Conservation (phyloP, 2,113 vertebrate genomes). For the Rissa tridactyla region DNA sequence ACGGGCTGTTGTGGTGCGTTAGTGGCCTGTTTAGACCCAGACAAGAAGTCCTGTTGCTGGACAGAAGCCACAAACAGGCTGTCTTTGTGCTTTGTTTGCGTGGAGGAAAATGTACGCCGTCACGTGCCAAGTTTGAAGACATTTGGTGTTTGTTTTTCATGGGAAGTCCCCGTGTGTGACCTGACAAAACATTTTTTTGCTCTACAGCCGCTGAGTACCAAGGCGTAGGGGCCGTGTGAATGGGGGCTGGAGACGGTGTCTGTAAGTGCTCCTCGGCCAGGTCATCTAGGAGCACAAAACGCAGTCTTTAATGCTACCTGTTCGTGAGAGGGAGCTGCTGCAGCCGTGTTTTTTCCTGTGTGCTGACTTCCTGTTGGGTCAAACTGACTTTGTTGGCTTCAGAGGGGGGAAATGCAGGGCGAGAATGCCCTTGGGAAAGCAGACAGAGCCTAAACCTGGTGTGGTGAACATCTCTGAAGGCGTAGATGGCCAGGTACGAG, state of each 20-base stretch:
- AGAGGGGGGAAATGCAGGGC: neutral
- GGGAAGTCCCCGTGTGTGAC: neutral
- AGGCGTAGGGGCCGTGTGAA: fast-evolving
- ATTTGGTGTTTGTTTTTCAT: neutral
- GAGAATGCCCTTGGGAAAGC: neutral
- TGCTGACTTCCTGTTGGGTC: neutral
- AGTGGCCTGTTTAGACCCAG: neutral
- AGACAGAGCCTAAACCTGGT: fast-evolving
- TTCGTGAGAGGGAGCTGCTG: neutral
- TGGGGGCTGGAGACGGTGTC: fast-evolving
- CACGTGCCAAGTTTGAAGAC: neutral
- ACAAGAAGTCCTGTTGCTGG: neutral
- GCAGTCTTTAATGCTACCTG: fast-evolving
- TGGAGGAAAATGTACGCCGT: neutral
- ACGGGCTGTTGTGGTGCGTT: neutral
- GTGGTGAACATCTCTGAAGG: neutral
- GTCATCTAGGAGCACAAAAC: neutral
- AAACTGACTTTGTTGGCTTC: too few species aligned
- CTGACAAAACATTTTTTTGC: neutral
- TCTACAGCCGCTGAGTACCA: fast-evolving
- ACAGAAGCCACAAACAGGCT: neutral
- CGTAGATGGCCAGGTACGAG: fast-evolving
- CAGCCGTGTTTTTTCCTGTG: fast-evolving
- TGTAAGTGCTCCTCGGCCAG: neutral
- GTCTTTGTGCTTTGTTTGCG: neutral